These are phyloP conservation scores for Hirtodrosophila alboralis DNA, from an alignment of 2,888 invertebrate species.

Conservation along the genomic window DNA sequence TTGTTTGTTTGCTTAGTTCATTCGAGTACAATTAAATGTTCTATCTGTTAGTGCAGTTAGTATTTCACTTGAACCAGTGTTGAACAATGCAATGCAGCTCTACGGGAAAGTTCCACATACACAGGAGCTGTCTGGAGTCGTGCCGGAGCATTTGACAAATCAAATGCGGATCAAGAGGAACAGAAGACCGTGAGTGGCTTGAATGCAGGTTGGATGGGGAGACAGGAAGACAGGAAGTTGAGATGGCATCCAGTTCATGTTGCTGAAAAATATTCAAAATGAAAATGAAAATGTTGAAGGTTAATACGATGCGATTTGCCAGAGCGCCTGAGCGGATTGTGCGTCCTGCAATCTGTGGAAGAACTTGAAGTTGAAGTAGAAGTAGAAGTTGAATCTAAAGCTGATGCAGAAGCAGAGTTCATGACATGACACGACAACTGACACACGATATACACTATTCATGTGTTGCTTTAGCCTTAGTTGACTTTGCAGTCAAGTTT, in stretches of 20 bases:
- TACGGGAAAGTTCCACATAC: not conserved
- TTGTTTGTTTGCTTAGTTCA: too few relatives aligned
- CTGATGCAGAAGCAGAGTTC: conserved; percentile 29
- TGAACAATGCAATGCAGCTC: too few relatives aligned
- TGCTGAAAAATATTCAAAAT: conserved; percentile 52
- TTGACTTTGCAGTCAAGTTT: conserved; percentile 24
- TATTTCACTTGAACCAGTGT: not conserved
- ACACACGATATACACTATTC: conserved; percentile 36
- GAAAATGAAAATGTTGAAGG: conserved; percentile 70
- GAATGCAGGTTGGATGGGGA: too few relatives aligned
- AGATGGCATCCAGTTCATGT: conserved; percentile 49
- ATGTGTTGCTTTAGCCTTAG: conserved; percentile 18
- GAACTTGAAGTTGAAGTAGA: not conserved
- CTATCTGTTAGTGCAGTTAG: too few relatives aligned
- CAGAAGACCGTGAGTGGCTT: conserved; percentile 11
- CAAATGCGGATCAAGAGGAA: conserved; percentile 63
- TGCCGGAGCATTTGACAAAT: conserved; percentile 62
- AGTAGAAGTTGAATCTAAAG: conserved; percentile 8
- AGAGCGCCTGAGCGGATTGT: conserved; percentile 43
- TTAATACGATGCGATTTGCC: conserved; percentile 72
- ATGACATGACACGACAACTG: conserved; percentile 54
- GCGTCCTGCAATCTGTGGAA: conserved; percentile 4
- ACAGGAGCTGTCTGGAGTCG: conserved; percentile 28
- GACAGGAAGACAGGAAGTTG: not conserved
- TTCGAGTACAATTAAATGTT: too few relatives aligned